Evolutionary conservation across 1,140 invertebrate species (phyloP).

Genomic region (Cardiocondyla obscurior): DNA sequence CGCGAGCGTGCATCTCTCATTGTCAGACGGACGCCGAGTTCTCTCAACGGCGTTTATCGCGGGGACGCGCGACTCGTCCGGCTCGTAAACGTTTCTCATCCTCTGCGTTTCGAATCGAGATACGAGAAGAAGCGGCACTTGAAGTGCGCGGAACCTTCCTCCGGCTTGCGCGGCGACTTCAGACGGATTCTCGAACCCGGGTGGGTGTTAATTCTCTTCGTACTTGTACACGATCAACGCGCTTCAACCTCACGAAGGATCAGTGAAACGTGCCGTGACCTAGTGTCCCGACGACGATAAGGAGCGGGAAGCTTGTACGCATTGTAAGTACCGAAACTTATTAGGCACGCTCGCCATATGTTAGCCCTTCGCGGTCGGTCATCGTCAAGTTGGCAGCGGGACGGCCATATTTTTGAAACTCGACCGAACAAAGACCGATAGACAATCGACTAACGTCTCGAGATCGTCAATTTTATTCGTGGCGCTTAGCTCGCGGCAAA

Average conservation of each 20-base stretch:
- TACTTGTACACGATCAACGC: background rate
- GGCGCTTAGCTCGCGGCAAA: background rate
- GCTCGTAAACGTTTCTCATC: no score
- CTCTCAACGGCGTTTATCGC: background rate
- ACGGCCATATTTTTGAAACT: no score
- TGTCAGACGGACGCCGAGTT: background rate
- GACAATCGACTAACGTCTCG: no score
- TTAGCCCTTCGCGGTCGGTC: constrained; percentile 10
- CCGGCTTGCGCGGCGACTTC: no score
- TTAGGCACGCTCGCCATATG: constrained; percentile 54
- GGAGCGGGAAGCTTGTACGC: constrained; percentile 55
- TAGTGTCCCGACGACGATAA: constrained; percentile 59
- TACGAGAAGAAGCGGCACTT: constrained; percentile 40
- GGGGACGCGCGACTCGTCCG: no score
- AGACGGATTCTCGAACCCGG: constrained; percentile 13
- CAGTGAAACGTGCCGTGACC: constrained; percentile 60
- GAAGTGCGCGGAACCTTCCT: constrained; percentile 50
- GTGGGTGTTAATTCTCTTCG: constrained; percentile 45
- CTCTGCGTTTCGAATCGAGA: no score
- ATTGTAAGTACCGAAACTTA: constrained; percentile 52
- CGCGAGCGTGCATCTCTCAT: background rate
- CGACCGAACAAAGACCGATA: no score
- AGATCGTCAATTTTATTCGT: background rate
- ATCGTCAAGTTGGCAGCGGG: background rate
- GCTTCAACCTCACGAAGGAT: constrained; percentile 27